phyloP scores from a whole-genome alignment of 2,888 invertebrate genomes.

The Orthosia gracilis region DNA sequence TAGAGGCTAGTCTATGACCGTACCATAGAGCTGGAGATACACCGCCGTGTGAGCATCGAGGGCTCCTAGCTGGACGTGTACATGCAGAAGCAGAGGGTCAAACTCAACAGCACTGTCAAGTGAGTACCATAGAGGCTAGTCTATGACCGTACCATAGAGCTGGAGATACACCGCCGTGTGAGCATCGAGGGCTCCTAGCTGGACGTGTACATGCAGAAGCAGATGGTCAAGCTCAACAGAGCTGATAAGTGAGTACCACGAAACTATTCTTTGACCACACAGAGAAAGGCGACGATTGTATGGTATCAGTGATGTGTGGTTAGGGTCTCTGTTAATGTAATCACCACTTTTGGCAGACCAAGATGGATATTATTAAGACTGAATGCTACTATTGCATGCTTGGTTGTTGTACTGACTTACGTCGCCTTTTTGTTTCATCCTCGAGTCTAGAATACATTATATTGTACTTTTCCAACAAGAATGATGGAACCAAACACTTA shows the following conservation, averaged over 20 bases:
- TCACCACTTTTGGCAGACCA: too few relatives aligned
- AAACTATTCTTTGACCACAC: background rate
- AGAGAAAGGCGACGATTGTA: too few relatives aligned
- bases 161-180: background rate
- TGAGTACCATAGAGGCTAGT: conserved; percentile 61
- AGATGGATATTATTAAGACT: too few relatives aligned
- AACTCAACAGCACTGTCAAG: conserved; percentile 79
- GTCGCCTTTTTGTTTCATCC: too few relatives aligned
- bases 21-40: background rate
- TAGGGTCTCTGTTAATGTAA: too few relatives aligned
- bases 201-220: too few relatives aligned
- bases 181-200: background rate
- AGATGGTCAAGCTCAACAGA: conserved; percentile 70
- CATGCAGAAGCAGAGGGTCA: conserved; percentile 42
- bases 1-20: background rate
- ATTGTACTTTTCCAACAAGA: too few relatives aligned
- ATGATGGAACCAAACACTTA: too few relatives aligned
- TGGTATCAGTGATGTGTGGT: too few relatives aligned
- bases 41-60: background rate
- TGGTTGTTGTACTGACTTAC: too few relatives aligned
- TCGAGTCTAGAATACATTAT: too few relatives aligned
- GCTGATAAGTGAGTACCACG: conserved; percentile 77
- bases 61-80: background rate
- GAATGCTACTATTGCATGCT: too few relatives aligned
- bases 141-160: background rate